These are phyloP conservation scores for Catamblyrhynchus diadema DNA, from an alignment of 2,797 vertebrate species.

Conservation along the genomic window DNA sequence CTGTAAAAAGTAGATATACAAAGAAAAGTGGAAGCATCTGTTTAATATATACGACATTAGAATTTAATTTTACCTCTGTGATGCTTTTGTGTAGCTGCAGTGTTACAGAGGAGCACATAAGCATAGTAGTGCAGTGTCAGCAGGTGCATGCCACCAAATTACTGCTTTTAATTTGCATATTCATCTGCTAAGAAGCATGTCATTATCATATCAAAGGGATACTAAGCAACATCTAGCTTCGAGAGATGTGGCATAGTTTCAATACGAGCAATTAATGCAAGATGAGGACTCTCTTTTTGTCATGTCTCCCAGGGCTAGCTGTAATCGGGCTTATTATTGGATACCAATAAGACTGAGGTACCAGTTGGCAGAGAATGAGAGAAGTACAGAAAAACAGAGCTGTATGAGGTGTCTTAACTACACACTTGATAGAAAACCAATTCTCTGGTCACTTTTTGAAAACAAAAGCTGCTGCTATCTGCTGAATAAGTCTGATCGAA, in stretches of 20 bases:
- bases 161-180: slow-evolving; percentile 95
- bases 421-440: slow-evolving; percentile 60
- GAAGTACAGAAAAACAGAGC: slow-evolving; percentile 74
- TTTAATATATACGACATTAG: slow-evolving; percentile 83
- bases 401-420: slow-evolving; percentile 57
- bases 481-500: slow-evolving; percentile 53
- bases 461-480: slow-evolving; percentile 29
- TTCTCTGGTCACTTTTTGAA: slow-evolving; percentile 68
- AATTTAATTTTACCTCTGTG: slow-evolving; percentile 87
- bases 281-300: slow-evolving; percentile 93
- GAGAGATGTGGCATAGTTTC: slow-evolving; percentile 98
- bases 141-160: slow-evolving; percentile 99
- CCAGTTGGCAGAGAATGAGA: slow-evolving; percentile 78
- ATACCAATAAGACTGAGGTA: slow-evolving; percentile 79
- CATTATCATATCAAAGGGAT: slow-evolving; percentile 99
- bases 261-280: slow-evolving; percentile 99
- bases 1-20: slow-evolving; percentile 82
- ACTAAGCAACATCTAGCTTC: slow-evolving; percentile 92
- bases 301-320: slow-evolving; percentile 85
- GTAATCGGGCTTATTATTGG: slow-evolving; percentile 88
- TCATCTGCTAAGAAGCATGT: slow-evolving; percentile 97
- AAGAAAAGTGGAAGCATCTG: slow-evolving; percentile 89
- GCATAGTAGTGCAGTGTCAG: slow-evolving; percentile 91
- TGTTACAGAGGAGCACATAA: slow-evolving; percentile 84
- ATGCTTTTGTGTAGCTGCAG: slow-evolving; percentile 83